Base-by-base conservation (phyloP, 2,113 vertebrate genomes). In the Rhinichthys klamathensis region DNA sequence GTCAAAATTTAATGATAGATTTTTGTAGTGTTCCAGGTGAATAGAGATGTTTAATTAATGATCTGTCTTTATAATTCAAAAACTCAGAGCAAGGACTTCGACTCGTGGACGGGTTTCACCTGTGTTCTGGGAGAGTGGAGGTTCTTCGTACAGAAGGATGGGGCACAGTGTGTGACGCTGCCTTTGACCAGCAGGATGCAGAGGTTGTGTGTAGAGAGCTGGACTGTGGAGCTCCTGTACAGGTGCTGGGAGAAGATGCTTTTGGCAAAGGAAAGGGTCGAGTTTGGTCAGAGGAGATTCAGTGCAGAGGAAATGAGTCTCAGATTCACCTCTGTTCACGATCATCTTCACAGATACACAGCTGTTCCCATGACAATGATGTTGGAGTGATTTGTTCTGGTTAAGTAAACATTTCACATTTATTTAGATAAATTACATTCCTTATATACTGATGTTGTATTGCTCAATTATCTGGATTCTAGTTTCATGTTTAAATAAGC, bases 41-140 rank as follows among this genome's bases (percentile, higher is more conserved):
- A 8, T 10, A 44, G 9, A 74, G 5, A 7, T 25, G 35, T 35
- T 35, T 70, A 11, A 38, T 70, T 13, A 61, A 60, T n/a, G 0
- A 12, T 63, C 3, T 27, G 25, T 27, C 27, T 30, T 32, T 67
- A 32, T 67, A 67, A 9, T 67, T 67, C 13, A 67, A n/a, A 65
- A 15, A 32, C 63, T 67, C 30, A 18, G 15, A 32, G 7, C 27
- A 18, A 32, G 0, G 63, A 67, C 63, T 67, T 32, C 15, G 72
- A 27, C 78, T 74, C 16, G n/a, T 49, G 6, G n/a, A 77, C 0
- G 86, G 73, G 15, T 18, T 12, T 49, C 67, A 58, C 41, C 27
- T 7, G 27, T 88, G 87, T 23, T 85, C 87, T 78, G 87, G 85
- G 1, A 27, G 23, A 49, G 3, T 60, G 7, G 58, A 79, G 23